phyloP scores from a whole-genome alignment of 2,797 vertebrate genomes.

The Sebastes reedi region DNA sequence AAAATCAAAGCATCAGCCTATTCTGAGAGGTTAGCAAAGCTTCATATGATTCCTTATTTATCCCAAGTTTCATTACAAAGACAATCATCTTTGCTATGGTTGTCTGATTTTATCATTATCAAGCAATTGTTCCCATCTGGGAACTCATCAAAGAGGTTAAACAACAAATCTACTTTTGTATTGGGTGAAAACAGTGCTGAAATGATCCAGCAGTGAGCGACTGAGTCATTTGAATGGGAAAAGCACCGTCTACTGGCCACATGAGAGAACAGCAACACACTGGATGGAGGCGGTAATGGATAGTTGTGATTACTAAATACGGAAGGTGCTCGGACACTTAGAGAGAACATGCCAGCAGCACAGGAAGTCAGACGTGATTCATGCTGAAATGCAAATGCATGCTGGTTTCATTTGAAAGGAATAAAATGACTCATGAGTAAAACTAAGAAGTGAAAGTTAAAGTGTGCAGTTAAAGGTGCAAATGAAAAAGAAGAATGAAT shows the following conservation, averaged over 20 bases:
- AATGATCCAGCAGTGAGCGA: slow-evolving; percentile 31
- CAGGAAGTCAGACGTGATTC: background rate
- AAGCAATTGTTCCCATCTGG: slow-evolving; percentile 62
- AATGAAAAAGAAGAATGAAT: background rate
- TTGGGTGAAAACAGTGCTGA: slow-evolving; percentile 52
- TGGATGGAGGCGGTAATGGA: background rate
- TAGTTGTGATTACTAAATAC: background rate
- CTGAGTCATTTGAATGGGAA: slow-evolving; percentile 70
- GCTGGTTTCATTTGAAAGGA: background rate
- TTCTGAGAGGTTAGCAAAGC: slow-evolving; percentile 46
- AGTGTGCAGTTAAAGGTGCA: background rate
- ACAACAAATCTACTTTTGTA: slow-evolving; percentile 69
- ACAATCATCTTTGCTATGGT: slow-evolving; percentile 73
- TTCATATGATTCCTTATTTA: slow-evolving; percentile 65
- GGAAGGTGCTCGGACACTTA: background rate
- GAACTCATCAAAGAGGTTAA: slow-evolving; percentile 77
- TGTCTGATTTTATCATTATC: slow-evolving; percentile 76
- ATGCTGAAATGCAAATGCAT: background rate
- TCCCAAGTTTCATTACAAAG: slow-evolving; percentile 69
- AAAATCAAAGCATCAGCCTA: slow-evolving; percentile 30
- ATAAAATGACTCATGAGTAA: background rate
- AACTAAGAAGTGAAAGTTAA: background rate
- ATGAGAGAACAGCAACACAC: slow-evolving; percentile 45
- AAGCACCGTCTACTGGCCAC: slow-evolving; percentile 78
- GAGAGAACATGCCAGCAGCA: background rate